phyloP scores from a whole-genome alignment of 2,888 invertebrate species.

The Ennomos erosarius region DNA sequence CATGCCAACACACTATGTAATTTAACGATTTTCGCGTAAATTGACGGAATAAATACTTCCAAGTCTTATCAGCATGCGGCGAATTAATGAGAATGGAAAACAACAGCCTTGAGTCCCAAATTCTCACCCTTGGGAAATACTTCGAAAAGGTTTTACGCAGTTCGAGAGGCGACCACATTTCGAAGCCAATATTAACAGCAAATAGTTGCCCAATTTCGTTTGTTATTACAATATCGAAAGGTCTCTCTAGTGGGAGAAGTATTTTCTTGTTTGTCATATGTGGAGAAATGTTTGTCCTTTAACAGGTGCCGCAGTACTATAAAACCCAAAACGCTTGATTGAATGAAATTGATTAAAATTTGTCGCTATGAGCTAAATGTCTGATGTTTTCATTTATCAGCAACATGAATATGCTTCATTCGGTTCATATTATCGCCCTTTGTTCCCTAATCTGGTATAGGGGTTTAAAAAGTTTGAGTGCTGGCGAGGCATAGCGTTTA shows the following conservation, averaged over 20 bases:
- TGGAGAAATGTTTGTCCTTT: slow-evolving; percentile 16
- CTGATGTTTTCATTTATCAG: neutral
- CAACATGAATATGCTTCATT: too few relatives aligned
- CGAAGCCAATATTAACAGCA: slow-evolving; percentile 33
- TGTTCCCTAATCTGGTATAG: too few relatives aligned
- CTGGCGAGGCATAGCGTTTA: too few relatives aligned
- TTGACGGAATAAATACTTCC: slow-evolving; percentile 12
- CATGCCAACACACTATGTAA: too few relatives aligned
- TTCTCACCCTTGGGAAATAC: slow-evolving; percentile 54
- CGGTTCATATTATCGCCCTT: too few relatives aligned
- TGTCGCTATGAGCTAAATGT: too few relatives aligned
- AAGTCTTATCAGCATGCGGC: slow-evolving; percentile 46
- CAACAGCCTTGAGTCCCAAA: slow-evolving; percentile 50
- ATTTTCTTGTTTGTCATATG: slow-evolving; percentile 20
- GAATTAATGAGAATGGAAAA: slow-evolving; percentile 56
- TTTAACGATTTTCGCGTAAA: too few relatives aligned
- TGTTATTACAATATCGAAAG: slow-evolving; percentile 29
- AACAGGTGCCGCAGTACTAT: slow-evolving; percentile 6
- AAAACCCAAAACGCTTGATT: neutral
- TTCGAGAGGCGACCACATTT: slow-evolving; percentile 41
- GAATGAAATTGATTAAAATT: too few relatives aligned
- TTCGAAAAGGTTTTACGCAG: slow-evolving; percentile 49
- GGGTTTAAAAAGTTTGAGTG: too few relatives aligned
- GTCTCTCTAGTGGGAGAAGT: slow-evolving; percentile 22
- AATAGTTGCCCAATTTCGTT: slow-evolving; percentile 34